phyloP scores from a whole-genome alignment of 1,140 invertebrate genomes.

The Pectinophora gossypiella region DNA sequence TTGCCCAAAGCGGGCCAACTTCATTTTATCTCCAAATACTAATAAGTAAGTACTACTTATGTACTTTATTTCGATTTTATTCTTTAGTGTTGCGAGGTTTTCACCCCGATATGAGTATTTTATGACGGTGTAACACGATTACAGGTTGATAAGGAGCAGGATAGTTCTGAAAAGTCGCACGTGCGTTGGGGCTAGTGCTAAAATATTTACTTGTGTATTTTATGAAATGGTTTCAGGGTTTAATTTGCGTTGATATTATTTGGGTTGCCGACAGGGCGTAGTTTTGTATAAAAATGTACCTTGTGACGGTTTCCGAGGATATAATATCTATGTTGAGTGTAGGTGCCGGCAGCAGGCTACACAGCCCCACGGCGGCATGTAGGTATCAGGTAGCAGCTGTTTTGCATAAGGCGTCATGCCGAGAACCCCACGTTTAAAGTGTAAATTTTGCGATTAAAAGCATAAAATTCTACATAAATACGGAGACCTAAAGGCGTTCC shows the following conservation, averaged over 20 bases:
- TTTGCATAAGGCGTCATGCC: conserved; percentile 71
- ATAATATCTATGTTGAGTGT: neutral
- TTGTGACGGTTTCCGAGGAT: neutral
- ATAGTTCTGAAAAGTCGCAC: neutral
- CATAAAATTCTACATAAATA: conserved; percentile 64
- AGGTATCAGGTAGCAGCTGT: conserved; percentile 71
- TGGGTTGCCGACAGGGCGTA: too few relatives aligned
- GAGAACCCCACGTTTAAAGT: conserved; percentile 65
- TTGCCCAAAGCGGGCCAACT: conserved; percentile 71
- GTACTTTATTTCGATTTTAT: conserved; percentile 61
- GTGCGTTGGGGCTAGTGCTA: too few relatives aligned
- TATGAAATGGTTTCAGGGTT: too few relatives aligned
- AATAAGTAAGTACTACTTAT: conserved; percentile 66
- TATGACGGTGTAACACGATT: conserved; percentile 59
- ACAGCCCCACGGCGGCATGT: conserved; percentile 11
- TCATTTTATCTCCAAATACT: conserved; percentile 73
- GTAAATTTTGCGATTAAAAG: conserved; percentile 72
- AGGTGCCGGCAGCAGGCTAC: neutral
- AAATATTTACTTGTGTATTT: too few relatives aligned
- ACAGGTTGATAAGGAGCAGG: conserved; percentile 35
- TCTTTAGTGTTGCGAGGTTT: conserved; percentile 42
- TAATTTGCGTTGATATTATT: too few relatives aligned
- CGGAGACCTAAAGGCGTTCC: conserved; percentile 44
- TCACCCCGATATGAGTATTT: conserved; percentile 49
- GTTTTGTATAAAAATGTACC: neutral